A percentile compares a stretch with the other conserved stretches of the same genome.
Conservation (phyloP, 2,113 vertebrate genomes). For the Mastomys natalensis region DNA sequence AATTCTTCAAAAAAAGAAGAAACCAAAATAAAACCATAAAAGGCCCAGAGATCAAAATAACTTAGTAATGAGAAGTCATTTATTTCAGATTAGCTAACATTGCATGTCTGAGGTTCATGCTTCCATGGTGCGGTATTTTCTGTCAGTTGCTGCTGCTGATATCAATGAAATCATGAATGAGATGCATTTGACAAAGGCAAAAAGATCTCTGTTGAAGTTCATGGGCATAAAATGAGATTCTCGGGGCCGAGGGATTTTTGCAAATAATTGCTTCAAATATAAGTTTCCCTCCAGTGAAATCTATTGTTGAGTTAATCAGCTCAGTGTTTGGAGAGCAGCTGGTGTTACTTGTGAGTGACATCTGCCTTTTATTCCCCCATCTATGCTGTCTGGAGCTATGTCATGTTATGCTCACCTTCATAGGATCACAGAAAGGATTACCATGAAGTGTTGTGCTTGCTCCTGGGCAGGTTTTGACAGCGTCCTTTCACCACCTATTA, state of each 20-base stretch:
- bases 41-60: slow-evolving; percentile 25
- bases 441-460: not conserved
- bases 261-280: slow-evolving; percentile 25
- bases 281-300: slow-evolving; percentile 33
- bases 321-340: slow-evolving; percentile 5
- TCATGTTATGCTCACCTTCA: slow-evolving; percentile 25
- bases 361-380: not conserved
- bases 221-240: not conserved
- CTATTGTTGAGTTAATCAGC: slow-evolving; percentile 38
- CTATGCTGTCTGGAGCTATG: not conserved
- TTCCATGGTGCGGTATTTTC: slow-evolving; percentile 18
- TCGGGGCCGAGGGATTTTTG: not conserved
- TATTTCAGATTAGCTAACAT: slow-evolving; percentile 52
- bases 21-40: not conserved
- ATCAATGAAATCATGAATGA: slow-evolving; percentile 40
- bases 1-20: not conserved
- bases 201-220: not conserved
- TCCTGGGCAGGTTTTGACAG: not conserved
- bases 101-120: not conserved
- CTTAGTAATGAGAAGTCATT: not conserved
- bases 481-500: slow-evolving; percentile 16
- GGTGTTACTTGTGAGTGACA: not conserved
- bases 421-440: slow-evolving; percentile 1
- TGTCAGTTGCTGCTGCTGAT: not conserved
- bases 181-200: slow-evolving; percentile 28